Conservation (phyloP, 2,797 vertebrate species). For the Amphiprion clarkii region DNA sequence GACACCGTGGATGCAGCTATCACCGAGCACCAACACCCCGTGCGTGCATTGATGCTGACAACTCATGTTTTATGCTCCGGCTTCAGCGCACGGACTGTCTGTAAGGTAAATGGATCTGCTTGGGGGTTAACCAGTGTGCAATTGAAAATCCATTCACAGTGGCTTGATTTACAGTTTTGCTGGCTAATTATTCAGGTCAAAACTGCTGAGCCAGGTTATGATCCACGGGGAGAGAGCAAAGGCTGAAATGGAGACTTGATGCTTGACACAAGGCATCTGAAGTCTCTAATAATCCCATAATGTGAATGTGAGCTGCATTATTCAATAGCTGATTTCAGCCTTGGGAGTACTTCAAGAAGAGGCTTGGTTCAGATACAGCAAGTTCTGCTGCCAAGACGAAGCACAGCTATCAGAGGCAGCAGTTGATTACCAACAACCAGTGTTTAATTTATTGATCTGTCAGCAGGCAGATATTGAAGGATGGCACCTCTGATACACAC, state of each 20-base stretch:
- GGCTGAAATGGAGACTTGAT: slow-evolving; percentile 45
- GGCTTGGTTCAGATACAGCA: slow-evolving; percentile 9
- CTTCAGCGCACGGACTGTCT: slow-evolving; percentile 13
- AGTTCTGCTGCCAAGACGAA: slow-evolving; percentile 22
- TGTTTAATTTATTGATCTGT: slow-evolving; percentile 23
- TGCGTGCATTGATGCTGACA: slow-evolving; percentile 4
- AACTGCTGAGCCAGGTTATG: slow-evolving; percentile 69
- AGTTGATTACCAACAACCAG: slow-evolving; percentile 9
- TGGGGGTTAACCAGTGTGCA: slow-evolving; percentile 45
- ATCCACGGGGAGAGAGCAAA: slow-evolving; percentile 41
- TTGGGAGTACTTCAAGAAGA: slow-evolving; percentile 10
- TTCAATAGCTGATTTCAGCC: slow-evolving; percentile 46
- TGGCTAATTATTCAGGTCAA: slow-evolving; percentile 69
- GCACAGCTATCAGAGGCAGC: slow-evolving; percentile 17
- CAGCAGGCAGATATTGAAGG: neutral
- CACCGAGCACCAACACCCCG: neutral
- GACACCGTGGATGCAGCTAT: slow-evolving; percentile 13
- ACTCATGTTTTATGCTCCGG: neutral
- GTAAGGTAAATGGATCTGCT: slow-evolving; percentile 41
- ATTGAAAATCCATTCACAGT: slow-evolving; percentile 60
- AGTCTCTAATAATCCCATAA: slow-evolving; percentile 58
- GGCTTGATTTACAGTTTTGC: slow-evolving; percentile 70
- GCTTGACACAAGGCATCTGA: slow-evolving; percentile 47
- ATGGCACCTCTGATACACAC: neutral
- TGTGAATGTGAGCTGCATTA: slow-evolving; percentile 41